Base-by-base conservation (phyloP, 2,113 vertebrate species). In the Laticauda colubrina region DNA sequence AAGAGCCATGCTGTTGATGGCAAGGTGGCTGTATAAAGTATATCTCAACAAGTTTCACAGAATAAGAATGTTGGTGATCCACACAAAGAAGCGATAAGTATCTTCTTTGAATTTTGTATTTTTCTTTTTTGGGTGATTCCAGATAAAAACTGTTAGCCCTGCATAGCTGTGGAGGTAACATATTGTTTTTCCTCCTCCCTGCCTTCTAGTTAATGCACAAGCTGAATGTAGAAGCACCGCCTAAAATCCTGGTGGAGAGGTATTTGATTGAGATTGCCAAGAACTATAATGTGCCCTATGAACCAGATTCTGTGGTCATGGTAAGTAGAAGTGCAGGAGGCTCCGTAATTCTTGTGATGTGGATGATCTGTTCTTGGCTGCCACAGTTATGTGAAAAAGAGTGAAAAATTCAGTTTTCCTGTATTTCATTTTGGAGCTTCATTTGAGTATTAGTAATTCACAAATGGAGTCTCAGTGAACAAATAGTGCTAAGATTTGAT, bases 261-360 rank as follows among this genome's bases (percentile, higher is more conserved):
- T 99, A 99, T 94, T 97, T 99, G 95, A 99, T 99, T 1, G 99
- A 99, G 97, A 99, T 99, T 23, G 99, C 99, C 85, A 99, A 99
- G 97, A 99, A 99, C 97, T 99, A 99, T 94, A 99, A 98, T 6
- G 99, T 99, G 11, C 99, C 98, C 2, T 99, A 99, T 75, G 99
- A 99, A 59, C 99, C 99, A 14, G 99, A 99, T 48, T 98, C 99
- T 0, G 98, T 99, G 96, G 99, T 99, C 95, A 98, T 98, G 98
- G 99, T 99, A 97, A 98, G 99, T 97, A 87, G 61, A 91, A 53
- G 14, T 12, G 91, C 39, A 43, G 39, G 85, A 61, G 29, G 2
- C 26, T 11, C n/a, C 48, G 20, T 26, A 1, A 23, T 9, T 24
- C 1, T 4, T 26, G 10, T 56, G 34, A 26, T 21, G 59, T 9